Conservation (phyloP, 2,888 invertebrate species). For the Leistus spinibarbis region DNA sequence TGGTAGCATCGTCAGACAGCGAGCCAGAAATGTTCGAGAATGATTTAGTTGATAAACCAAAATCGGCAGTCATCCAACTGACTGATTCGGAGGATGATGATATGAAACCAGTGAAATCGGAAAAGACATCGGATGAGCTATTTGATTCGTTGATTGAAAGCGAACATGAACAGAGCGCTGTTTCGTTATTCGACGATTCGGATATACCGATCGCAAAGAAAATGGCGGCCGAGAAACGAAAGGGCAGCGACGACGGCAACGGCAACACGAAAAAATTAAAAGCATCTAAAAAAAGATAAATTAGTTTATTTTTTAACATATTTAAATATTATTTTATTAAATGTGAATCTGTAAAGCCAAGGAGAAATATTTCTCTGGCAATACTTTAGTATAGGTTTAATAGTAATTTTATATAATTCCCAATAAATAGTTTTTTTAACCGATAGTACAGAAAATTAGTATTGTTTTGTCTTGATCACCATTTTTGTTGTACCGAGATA, state of each 20-base stretch:
- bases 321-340: neutral
- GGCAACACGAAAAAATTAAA: slow-evolving; percentile 19
- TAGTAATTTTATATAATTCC: neutral
- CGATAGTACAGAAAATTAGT: neutral
- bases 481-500: too few relatives aligned
- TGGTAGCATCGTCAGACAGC: slow-evolving; percentile 40
- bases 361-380: neutral
- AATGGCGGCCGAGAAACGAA: slow-evolving; percentile 26
- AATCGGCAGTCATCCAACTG: slow-evolving; percentile 45
- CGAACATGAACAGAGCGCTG: neutral
- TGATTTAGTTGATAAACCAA: slow-evolving; percentile 45
- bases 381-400: neutral
- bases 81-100: slow-evolving; percentile 45
- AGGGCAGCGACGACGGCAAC: neutral
- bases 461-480: neutral
- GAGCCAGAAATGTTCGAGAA: slow-evolving; percentile 36
- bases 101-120: slow-evolving; percentile 14
- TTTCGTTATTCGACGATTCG: slow-evolving; percentile 8
- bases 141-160: slow-evolving; percentile 29
- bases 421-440: neutral
- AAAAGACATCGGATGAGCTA: slow-evolving; percentile 26
- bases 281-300: slow-evolving; percentile 25
- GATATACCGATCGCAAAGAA: slow-evolving; percentile 18
- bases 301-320: neutral
- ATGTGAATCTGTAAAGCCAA: too few relatives aligned